Conservation (phyloP, 2,113 vertebrate genomes). For the Girardinichthys multiradiatus region DNA sequence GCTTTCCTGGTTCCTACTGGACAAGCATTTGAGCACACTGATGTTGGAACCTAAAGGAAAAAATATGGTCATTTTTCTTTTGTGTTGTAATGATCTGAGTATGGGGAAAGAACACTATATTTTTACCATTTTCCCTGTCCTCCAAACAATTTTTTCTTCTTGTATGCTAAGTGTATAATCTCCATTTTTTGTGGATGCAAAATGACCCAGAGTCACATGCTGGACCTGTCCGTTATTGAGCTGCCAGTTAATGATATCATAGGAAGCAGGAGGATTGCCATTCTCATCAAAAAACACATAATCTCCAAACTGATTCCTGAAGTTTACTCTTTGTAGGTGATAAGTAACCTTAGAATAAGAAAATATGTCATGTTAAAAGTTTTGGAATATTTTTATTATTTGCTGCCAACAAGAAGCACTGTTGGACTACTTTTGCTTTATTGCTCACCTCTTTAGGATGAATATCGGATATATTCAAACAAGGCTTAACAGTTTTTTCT, state of each 20-base stretch:
- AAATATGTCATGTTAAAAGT: not conserved
- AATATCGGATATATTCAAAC: constrained; percentile 72
- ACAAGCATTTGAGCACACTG: constrained; percentile 73
- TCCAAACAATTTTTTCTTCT: constrained; percentile 75
- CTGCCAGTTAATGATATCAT: constrained; percentile 84
- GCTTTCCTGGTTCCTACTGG: constrained; percentile 76
- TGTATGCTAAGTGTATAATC: constrained; percentile 67
- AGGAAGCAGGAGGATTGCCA: constrained; percentile 76
- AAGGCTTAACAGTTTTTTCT: constrained; percentile 33
- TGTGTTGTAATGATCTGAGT: too few relatives aligned
- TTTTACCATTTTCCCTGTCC: constrained; percentile 63
- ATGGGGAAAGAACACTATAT: too few relatives aligned
- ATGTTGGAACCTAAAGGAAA: constrained; percentile 64
- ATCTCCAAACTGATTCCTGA: constrained; percentile 74
- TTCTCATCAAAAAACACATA: constrained; percentile 76
- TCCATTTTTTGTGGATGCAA: constrained; percentile 51
- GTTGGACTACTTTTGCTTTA: not conserved
- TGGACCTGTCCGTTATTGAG: constrained; percentile 73
- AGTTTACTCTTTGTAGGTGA: constrained; percentile 69
- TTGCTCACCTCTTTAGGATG: constrained; percentile 69
- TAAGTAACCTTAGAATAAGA: constrained; percentile 65
- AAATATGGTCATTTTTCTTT: too few relatives aligned
- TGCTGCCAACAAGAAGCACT: constrained; percentile 56
- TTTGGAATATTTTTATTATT: constrained; percentile 48
- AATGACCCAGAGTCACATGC: constrained; percentile 77